Base-by-base conservation (phyloP, 2,113 vertebrate species). In the Sialia sialis region DNA sequence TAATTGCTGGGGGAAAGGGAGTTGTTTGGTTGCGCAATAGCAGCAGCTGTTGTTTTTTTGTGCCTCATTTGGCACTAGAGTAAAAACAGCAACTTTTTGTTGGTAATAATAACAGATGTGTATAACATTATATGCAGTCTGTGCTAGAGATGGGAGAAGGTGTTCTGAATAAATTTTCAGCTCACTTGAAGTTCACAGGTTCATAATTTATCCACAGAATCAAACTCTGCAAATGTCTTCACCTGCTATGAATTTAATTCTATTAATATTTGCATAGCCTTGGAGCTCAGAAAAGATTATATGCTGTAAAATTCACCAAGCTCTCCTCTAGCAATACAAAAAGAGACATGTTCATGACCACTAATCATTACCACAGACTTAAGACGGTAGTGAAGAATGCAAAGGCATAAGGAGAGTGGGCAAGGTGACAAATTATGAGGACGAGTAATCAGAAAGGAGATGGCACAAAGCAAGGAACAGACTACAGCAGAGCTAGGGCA, bases 71-170 rank as follows among this genome's bases (percentile, higher is more conserved):
- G 98, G 97, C 95, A 94, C 93, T 73, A 79, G 48, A 95, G 90
- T 96, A 97, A 97, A 97, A 97, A 82, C 96, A 97, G 97, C 95
- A 96, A 98, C 87, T 97, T 98, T 94, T 96, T 98, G 96, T 98
- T 98, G 97, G 97, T 96, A 97, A 96, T 96, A 98, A 97, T 96
- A 98, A 95, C 98, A 98, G 98, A 98, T 98, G 97, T 98, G 97
- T 96, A 96, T 96, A 96, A 97, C 97, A 97, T 97, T 92, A 97
- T 98, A 97, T 79, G 69, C 94, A 96, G 94, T 96, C 96, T 97
- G 85, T 93, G 79, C 78, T 90, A 94, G 94, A 93, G 93, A 96
- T 90, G 84, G 63, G 87, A 94, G 93, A 92, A 96, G 59, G 32
- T 76, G 89, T 86, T 91, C 95, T 93, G 94, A 96, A 95, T 95